Evolutionary conservation across 1,140 invertebrate species (phyloP).

Genomic region (Trachymyrmex cornetzi): DNA sequence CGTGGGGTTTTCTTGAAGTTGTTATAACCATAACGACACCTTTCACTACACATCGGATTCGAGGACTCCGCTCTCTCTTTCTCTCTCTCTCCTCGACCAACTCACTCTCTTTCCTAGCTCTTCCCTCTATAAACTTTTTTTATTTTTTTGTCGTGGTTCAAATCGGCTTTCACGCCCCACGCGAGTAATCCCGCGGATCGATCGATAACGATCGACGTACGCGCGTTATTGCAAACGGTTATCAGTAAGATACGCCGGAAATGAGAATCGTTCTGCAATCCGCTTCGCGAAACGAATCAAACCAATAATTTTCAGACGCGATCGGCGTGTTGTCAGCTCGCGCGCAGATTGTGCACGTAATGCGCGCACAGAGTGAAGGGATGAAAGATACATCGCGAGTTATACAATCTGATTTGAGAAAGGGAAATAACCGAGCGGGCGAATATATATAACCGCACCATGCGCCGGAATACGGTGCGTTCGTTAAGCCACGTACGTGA

Average conservation of each 20-base stretch:
- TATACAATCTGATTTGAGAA: constrained; percentile 62
- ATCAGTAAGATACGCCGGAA: constrained; percentile 72
- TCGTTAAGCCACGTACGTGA: constrained; percentile 80
- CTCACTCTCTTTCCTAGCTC: background rate
- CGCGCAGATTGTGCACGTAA: constrained; percentile 77
- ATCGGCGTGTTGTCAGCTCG: constrained; percentile 66
- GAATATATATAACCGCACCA: constrained; percentile 54
- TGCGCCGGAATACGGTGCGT: constrained; percentile 64
- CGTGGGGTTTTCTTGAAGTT: constrained; percentile 72
- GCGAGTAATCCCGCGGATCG: constrained; percentile 34
- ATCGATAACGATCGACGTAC: constrained; percentile 73
- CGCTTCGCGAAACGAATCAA: constrained; percentile 51
- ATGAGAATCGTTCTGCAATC: constrained; percentile 74
- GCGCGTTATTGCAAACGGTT: constrained; percentile 27
- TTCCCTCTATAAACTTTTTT: background rate
- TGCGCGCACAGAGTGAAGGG: constrained; percentile 55
- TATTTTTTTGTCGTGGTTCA: constrained; percentile 7
- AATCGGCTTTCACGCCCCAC: constrained; percentile 25
- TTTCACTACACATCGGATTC: constrained; percentile 50
- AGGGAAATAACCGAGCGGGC: constrained; percentile 64
- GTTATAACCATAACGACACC: constrained; percentile 81
- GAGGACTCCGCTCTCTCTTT: constrained; percentile 42
- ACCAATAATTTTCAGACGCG: constrained; percentile 61
- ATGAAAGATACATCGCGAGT: constrained; percentile 51
- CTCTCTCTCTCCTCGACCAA: no score